Conservation (phyloP, 2,888 invertebrate genomes). For the Drosophila neonasuta region DNA sequence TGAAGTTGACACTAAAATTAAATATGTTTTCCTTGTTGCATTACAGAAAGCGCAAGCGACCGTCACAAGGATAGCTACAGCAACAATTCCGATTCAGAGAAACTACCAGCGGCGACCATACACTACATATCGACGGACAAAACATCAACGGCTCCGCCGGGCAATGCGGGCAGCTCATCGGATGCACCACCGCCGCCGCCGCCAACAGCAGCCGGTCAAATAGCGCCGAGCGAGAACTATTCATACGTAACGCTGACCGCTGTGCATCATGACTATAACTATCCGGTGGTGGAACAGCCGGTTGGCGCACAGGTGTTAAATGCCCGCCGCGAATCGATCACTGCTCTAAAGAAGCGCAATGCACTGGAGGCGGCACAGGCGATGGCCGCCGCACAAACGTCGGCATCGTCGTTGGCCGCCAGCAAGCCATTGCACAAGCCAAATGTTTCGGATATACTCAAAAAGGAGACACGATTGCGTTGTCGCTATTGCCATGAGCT, state of each 20-base stretch:
- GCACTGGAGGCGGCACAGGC: slow-evolving; percentile 82
- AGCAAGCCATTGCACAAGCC: slow-evolving; percentile 71
- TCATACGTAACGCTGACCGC: slow-evolving; percentile 93
- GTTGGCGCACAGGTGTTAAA: slow-evolving; percentile 81
- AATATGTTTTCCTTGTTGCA: not conserved
- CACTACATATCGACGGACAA: slow-evolving; percentile 85
- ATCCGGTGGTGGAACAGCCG: slow-evolving; percentile 85
- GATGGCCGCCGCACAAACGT: slow-evolving; percentile 79
- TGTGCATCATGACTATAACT: slow-evolving; percentile 91
- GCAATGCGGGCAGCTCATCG: slow-evolving; percentile 28
- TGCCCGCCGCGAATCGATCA: slow-evolving; percentile 83
- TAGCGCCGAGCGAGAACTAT: slow-evolving; percentile 86
- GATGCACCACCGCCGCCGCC: slow-evolving; percentile 43
- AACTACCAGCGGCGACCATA: slow-evolving; percentile 82
- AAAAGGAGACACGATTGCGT: slow-evolving; percentile 82
- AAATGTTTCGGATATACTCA: slow-evolving; percentile 73
- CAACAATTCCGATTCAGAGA: slow-evolving; percentile 77
- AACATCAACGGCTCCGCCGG: slow-evolving; percentile 50
- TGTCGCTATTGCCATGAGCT: slow-evolving; percentile 89
- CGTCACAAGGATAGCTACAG: slow-evolving; percentile 73
- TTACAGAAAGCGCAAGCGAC: slow-evolving; percentile 80
- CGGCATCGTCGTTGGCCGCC: slow-evolving; percentile 78
- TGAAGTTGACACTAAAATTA: not conserved
- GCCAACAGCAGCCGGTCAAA: slow-evolving; percentile 62
- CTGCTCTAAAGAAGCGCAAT: slow-evolving; percentile 86